Percentiles rank a stretch among this genome's conserved stretches.
phyloP scores from a whole-genome alignment of 2,113 vertebrate genomes.

The Ageneiosus marmoratus region DNA sequence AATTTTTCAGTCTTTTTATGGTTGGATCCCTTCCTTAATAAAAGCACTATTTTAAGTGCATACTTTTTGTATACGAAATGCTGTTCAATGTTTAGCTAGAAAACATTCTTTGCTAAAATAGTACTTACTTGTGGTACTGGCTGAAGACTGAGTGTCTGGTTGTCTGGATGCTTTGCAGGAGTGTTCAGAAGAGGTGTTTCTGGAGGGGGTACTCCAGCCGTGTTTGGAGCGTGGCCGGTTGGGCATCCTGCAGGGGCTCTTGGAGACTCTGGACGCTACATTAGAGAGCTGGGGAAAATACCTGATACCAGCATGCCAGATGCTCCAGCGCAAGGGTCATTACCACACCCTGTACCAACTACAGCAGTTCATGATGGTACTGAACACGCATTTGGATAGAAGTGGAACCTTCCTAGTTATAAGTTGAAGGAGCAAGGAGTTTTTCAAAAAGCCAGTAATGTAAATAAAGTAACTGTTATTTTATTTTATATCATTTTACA shows the following conservation, averaged over 20 bases:
- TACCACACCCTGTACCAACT: conserved; percentile 93
- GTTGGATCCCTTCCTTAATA: not conserved
- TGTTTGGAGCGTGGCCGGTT: conserved; percentile 86
- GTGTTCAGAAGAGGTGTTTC: conserved; percentile 88
- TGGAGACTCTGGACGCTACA: conserved; percentile 86
- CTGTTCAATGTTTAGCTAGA: too few species aligned
- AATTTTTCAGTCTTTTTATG: not conserved
- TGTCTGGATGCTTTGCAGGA: conserved; percentile 70
- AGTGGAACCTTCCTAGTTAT: not conserved
- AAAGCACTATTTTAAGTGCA: not conserved
- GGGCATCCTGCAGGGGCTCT: conserved; percentile 81
- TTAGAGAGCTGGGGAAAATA: conserved; percentile 87
- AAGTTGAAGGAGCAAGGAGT: not conserved
- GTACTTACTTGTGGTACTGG: not conserved
- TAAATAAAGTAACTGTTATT: not conserved
- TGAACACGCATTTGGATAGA: not conserved
- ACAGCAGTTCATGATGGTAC: conserved; percentile 97
- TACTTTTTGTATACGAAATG: not conserved
- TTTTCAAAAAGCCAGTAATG: not conserved
- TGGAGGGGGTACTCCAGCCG: conserved; percentile 89
- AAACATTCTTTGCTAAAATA: too few species aligned
- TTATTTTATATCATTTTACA: not conserved
- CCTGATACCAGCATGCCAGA: conserved; percentile 91
- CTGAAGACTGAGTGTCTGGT: not conserved
- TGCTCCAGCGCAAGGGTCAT: conserved; percentile 85